These are phyloP conservation scores for Lithosia quadra DNA, from an alignment of 2,888 invertebrate genomes.

Conservation along the genomic window DNA sequence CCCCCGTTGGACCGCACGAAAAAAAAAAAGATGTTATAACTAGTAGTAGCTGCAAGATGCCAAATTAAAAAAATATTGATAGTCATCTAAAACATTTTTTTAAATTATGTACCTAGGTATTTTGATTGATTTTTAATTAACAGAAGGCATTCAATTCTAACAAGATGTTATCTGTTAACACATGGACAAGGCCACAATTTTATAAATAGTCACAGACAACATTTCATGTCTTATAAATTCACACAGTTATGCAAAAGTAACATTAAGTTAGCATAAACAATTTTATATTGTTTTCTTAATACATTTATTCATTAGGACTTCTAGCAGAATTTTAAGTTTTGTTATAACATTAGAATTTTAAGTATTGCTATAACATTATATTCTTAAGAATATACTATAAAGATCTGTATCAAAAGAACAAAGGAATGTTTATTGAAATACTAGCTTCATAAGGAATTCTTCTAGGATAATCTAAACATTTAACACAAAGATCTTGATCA, in stretches of 20 bases:
- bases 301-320: neutral
- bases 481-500: neutral
- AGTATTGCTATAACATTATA: too few species aligned
- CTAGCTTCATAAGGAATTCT: neutral
- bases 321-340: neutral
- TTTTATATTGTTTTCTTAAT: slow-evolving; percentile 23
- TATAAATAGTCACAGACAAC: slow-evolving; percentile 1
- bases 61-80: neutral
- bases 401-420: too few species aligned
- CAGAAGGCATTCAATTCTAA: neutral
- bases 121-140: neutral
- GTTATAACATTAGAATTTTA: neutral
- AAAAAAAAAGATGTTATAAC: too few species aligned
- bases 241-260: slow-evolving; percentile 52
- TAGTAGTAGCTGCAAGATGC: too few species aligned
- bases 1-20: too few species aligned
- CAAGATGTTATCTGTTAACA: neutral
- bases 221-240: slow-evolving; percentile 55
- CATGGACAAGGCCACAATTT: neutral
- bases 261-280: slow-evolving; percentile 22
- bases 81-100: too few species aligned
- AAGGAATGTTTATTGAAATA: neutral
- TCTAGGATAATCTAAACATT: neutral
- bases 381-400: too few species aligned
- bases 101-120: too few species aligned